Percentiles rank a stretch among this genome's conserved stretches.
Conservation (phyloP, 1,140 invertebrate species). For the Drosophila punjabiensis region DNA sequence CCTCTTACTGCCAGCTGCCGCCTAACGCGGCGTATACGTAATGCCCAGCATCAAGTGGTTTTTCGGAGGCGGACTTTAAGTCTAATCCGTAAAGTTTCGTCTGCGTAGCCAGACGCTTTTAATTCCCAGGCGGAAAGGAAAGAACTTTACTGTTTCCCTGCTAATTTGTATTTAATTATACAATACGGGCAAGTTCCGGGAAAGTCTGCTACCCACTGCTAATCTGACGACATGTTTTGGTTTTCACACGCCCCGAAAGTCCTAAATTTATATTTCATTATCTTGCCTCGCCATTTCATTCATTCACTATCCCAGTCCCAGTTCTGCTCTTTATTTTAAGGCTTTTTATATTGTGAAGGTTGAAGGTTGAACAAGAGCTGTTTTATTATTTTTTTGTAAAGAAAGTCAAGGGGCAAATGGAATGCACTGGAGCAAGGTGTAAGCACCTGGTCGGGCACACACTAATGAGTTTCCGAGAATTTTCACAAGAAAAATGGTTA, state of each 20-base stretch:
- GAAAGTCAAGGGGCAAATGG: background rate
- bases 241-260: slow-evolving; percentile 55
- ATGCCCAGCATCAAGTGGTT: slow-evolving; percentile 66
- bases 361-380: slow-evolving; percentile 13
- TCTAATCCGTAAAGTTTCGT: slow-evolving; percentile 32
- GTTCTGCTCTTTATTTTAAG: background rate
- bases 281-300: background rate
- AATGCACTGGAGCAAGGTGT: slow-evolving; percentile 49
- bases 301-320: background rate
- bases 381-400: background rate
- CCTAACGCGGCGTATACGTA: slow-evolving; percentile 54
- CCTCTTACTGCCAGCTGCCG: slow-evolving; percentile 11
- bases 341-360: background rate
- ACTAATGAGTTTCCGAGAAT: slow-evolving; percentile 66
- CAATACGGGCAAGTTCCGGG: slow-evolving; percentile 16
- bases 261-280: slow-evolving; percentile 10
- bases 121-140: slow-evolving; percentile 10
- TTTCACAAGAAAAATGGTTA: slow-evolving; percentile 17
- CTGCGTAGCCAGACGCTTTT: slow-evolving; percentile 47
- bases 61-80: slow-evolving; percentile 34
- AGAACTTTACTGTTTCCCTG: slow-evolving; percentile 32
- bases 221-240: slow-evolving; percentile 22
- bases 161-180: slow-evolving; percentile 78
- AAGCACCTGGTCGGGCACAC: slow-evolving; percentile 35
- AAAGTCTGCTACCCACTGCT: background rate